Base-by-base conservation (phyloP, 2,797 vertebrate species). In the Hyperoplus lanceolatus region DNA sequence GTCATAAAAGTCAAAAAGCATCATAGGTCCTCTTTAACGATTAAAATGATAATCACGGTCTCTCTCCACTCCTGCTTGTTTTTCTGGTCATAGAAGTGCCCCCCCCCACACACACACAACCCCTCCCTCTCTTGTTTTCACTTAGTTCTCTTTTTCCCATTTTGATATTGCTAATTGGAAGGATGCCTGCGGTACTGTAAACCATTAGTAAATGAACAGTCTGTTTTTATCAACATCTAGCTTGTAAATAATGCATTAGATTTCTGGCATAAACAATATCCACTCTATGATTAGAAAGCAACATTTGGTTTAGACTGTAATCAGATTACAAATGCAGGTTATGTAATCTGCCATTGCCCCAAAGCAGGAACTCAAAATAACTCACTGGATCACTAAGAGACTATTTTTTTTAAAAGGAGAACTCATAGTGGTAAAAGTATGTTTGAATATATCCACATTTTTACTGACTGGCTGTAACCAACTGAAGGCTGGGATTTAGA, bases 211-310 rank as follows among this genome's bases (percentile, higher is more conserved):
- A 98, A 98, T 96, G 96, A 98, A 97, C 95, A 97, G 97, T 96
- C 95, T 97, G 96, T 95, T 98, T 98, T 97, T 97, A 98, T 98
- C 97, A 98, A 96, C 95, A 96, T 96, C 95, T 93, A 94, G 96
- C 97, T 97, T 97, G 96, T 98, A 97, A 98, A 97, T 98, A 98
- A 97, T 97, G 95, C 96, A 97, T 97, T 96, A 96, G 96, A 96
- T 96, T 96, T 94, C 95, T 96, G 95, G 95, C 91, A 94, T 93
- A 94, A 95, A 95, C 91, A 96, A 94, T 95, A 77, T 93, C 95
- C 96, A 94, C 94, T 95, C 91, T 90, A 88, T 87, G 84, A 88
- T 86, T 84, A 79, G 69, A 88, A 81, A 81, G 78, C 80, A 80
- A 74, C 82, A 91, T 80, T 79, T 88, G 83, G 86, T 45, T 0